A percentile compares a stretch with the other conserved stretches of the same genome.
These are phyloP conservation scores for Riptortus pedestris DNA, from an alignment of 1,140 invertebrate species.

Conservation along the genomic window DNA sequence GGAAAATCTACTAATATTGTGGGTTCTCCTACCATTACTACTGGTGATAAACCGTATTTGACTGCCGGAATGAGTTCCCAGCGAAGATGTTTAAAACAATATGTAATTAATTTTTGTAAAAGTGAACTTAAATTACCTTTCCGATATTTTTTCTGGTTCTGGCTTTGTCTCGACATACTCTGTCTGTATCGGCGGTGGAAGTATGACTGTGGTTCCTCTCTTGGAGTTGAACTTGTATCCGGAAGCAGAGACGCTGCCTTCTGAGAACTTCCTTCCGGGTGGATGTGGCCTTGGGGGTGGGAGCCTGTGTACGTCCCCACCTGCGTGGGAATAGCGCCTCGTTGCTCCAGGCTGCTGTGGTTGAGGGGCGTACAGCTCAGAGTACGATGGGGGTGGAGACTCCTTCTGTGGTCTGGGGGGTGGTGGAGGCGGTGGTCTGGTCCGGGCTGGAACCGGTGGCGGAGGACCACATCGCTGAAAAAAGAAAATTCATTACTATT, in stretches of 20 bases:
- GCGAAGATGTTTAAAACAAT: no score
- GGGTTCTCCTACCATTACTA: no score
- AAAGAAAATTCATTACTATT: no score
- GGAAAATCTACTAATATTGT: no score
- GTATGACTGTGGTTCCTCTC: conserved; percentile 35
- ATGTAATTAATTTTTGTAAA: no score
- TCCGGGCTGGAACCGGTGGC: not conserved
- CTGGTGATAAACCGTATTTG: no score
- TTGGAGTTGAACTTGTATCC: conserved; percentile 34
- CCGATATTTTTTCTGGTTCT: conserved; percentile 36
- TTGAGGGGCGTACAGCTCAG: conserved; percentile 3
- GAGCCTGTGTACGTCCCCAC: conserved; percentile 34
- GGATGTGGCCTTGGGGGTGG: conserved; percentile 18
- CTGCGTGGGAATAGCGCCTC: conserved; percentile 30
- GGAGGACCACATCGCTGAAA: not conserved
- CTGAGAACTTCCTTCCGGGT: conserved; percentile 30
- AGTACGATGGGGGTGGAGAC: conserved; percentile 18
- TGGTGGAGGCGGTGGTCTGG: conserved; percentile 8
- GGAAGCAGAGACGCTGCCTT: conserved; percentile 38
- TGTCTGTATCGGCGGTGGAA: conserved; percentile 37
- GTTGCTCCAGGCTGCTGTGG: no score
- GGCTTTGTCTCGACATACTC: conserved; percentile 31
- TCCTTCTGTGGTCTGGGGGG: not conserved
- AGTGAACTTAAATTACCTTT: conserved; percentile 33
- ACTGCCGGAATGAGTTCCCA: no score